A percentile compares a stretch with the other conserved stretches of the same genome.
phyloP scores from a whole-genome alignment of 2,113 vertebrate genomes.

The Delphinapterus leucas region DNA sequence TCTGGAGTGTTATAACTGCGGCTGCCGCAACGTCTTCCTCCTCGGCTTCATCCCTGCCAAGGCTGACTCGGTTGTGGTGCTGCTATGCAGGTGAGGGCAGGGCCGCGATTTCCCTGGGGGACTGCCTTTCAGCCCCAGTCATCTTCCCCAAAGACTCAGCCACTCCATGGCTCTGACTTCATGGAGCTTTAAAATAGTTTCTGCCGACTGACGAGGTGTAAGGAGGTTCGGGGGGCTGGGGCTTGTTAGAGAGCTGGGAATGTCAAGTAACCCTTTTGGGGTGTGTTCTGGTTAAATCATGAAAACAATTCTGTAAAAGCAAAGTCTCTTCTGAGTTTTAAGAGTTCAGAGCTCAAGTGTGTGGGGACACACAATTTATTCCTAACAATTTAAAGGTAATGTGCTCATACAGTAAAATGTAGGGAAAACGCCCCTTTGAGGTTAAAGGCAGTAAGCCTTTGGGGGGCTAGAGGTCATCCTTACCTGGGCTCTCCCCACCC shows the following conservation, averaged over 20 bases:
- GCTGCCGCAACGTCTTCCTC: conserved; percentile 97
- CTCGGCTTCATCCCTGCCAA: conserved; percentile 99
- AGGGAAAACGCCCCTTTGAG: neutral
- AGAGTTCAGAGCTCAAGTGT: conserved; percentile 10
- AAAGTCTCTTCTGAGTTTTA: neutral
- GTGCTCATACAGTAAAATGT: neutral
- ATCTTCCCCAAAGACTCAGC: neutral
- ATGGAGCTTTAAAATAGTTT: neutral
- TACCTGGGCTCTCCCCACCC: neutral
- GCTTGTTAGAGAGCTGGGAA: neutral
- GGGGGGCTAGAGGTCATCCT: neutral
- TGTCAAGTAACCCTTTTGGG: neutral
- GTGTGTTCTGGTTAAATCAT: neutral
- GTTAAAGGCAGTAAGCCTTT: neutral
- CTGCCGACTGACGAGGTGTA: neutral
- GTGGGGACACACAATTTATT: neutral
- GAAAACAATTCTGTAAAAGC: neutral
- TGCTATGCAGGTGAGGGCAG: conserved; percentile 92
- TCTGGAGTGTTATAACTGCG: conserved; percentile 98
- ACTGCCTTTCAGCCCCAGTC: neutral
- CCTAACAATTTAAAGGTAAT: neutral
- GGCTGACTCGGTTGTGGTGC: conserved; percentile 96
- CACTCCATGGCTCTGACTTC: neutral
- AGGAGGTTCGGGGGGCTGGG: neutral
- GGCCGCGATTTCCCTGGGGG: neutral